Conservation (phyloP, 1,140 invertebrate genomes). For the Anoplolepis gracilipes region DNA sequence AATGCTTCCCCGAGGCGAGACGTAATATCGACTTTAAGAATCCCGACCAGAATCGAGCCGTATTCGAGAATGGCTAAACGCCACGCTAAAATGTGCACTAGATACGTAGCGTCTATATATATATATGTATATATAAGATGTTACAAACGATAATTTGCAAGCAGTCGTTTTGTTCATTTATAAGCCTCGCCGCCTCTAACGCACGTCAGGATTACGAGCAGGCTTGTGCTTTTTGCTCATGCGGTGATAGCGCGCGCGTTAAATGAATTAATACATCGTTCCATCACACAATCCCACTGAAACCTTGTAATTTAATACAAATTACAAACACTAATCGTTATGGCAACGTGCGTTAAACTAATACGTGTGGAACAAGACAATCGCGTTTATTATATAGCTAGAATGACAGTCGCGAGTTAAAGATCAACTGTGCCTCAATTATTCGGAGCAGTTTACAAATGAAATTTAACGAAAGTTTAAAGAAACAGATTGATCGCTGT, state of each 20-base stretch:
- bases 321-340: constrained; percentile 51
- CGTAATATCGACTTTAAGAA: constrained; percentile 67
- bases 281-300: constrained; percentile 46
- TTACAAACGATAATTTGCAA: constrained; percentile 66
- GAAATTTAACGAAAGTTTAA: background rate
- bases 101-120: constrained; percentile 58
- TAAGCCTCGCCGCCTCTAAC: constrained; percentile 17
- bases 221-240: constrained; percentile 22
- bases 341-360: constrained; percentile 14
- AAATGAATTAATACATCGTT: constrained; percentile 56
- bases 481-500: background rate
- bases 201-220: constrained; percentile 35
- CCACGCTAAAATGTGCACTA: constrained; percentile 52
- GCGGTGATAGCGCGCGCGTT: constrained; percentile 19
- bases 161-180: constrained; percentile 55
- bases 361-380: constrained; percentile 5
- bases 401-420: background rate
- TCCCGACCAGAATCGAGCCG: constrained; percentile 52
- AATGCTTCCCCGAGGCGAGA: constrained; percentile 64
- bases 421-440: constrained; percentile 24
- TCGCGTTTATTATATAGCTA: constrained; percentile 20
- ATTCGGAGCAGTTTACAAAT: background rate
- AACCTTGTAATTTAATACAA: constrained; percentile 56
- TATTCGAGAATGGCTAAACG: constrained; percentile 29
- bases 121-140: no score